These are phyloP conservation scores for Oedothorax gibbosus DNA, from an alignment of 1,140 invertebrate species.

Conservation along the genomic window DNA sequence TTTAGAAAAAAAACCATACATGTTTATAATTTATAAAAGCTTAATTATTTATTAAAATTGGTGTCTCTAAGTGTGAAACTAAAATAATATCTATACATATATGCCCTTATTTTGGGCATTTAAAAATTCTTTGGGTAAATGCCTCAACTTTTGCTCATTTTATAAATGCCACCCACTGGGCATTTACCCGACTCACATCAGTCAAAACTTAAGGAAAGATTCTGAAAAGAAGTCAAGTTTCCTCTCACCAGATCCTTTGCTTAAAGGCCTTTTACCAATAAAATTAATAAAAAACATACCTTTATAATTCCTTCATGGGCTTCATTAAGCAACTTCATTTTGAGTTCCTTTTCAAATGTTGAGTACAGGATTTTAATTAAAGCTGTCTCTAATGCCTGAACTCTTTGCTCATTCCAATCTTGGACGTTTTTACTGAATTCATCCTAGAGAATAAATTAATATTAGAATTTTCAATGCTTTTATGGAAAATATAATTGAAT, in stretches of 20 bases:
- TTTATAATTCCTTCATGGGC: conserved; percentile 88
- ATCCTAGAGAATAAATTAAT: conserved; percentile 74
- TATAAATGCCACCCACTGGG: no score
- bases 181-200: no score
- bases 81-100: no score
- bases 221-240: background rate
- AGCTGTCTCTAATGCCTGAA: conserved; percentile 88
- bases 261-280: background rate
- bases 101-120: no score
- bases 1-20: no score
- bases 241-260: background rate
- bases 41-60: no score
- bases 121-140: no score
- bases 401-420: conserved; percentile 93
- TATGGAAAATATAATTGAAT: background rate
- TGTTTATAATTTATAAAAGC: no score
- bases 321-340: conserved; percentile 83
- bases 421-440: conserved; percentile 96
- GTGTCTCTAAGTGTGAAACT: no score
- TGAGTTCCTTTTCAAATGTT: conserved; percentile 88
- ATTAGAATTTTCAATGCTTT: background rate
- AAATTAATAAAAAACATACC: conserved; percentile 64
- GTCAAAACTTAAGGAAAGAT: no score
- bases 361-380: conserved; percentile 90
- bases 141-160: no score